Evolutionary conservation across 2,888 invertebrate species (phyloP), one percentile per base, ranked within the genome.

Genomic region (Tetragnatha montana): DNA sequence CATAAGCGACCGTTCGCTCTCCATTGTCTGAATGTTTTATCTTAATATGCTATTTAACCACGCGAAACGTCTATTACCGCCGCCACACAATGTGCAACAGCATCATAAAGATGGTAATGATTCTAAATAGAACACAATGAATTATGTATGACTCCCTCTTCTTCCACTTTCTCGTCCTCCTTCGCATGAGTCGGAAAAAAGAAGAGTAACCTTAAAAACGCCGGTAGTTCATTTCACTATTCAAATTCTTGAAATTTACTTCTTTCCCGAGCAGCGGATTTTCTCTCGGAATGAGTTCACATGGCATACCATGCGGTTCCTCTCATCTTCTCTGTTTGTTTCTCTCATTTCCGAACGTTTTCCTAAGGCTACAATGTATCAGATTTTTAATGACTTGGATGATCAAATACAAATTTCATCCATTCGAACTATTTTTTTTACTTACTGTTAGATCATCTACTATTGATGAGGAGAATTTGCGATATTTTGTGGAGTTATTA

Each of bases 101-200:
- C 70, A 71, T 82, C 81, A 81, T 87, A 87, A 87, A 87, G 75
- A 87, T 87, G 87, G 47, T 87, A 81, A 87, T 87, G 75, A 87
- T 81, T 70, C 81, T 76, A 82, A 87, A 80, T 73, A 70, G 81
- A 69, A 60, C 60, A 50, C 51, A 19, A 86, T 86, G 86, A 79
- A 86, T 80, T 71, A 86, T 86, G 51, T 69, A 86, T 68, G 60
- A 68, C 10, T 73, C 75, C 1, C 14, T 76, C 35, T 69, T 73
- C 83, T 84, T 60, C 35, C 3, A 22, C 73, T 73, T 51, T 50
- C 22, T 74, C 6, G 22, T 22, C 8, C 8, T 35, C 60, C 60
- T 47, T 35, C 17, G 75, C 47, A 70, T 19, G 70, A 10, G 49
- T 81, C 19, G 14, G n/a, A 50, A 49, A 70, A 80, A 35, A 50